A percentile compares a stretch with the other conserved stretches of the same genome.
These are phyloP conservation scores for Diplodus puntazzo DNA, from an alignment of 2,797 vertebrate genomes.

Conservation along the genomic window DNA sequence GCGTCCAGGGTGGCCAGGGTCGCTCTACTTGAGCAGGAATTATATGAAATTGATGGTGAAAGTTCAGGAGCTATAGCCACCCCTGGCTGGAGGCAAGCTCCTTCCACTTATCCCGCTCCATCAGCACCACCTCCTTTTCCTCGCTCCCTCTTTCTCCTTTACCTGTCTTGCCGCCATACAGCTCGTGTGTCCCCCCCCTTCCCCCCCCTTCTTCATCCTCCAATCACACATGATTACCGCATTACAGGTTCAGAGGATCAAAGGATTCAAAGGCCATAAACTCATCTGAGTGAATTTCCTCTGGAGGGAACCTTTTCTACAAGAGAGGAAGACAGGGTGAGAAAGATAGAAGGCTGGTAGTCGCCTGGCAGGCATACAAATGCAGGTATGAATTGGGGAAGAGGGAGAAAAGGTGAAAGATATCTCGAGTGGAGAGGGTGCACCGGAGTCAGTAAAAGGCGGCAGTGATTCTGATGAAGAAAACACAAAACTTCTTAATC, in stretches of 20 bases:
- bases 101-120: slow-evolving; percentile 67
- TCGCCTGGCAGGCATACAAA: slow-evolving; percentile 41
- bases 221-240: slow-evolving; percentile 81
- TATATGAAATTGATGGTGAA: slow-evolving; percentile 73
- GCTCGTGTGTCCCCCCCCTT: slow-evolving; percentile 34
- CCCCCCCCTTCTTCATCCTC: slow-evolving; percentile 59
- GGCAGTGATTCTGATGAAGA: slow-evolving; percentile 25
- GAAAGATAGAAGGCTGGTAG: slow-evolving; percentile 35
- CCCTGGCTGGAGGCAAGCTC: slow-evolving; percentile 51
- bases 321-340: slow-evolving; percentile 24
- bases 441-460: slow-evolving; percentile 31
- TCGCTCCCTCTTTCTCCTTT: slow-evolving; percentile 29
- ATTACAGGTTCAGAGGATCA: slow-evolving; percentile 78
- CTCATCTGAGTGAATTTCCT: slow-evolving; percentile 76
- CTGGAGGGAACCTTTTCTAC: slow-evolving; percentile 49
- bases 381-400: slow-evolving; percentile 20
- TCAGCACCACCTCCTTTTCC: slow-evolving; percentile 47
- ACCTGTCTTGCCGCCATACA: slow-evolving; percentile 57
- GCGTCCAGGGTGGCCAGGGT: slow-evolving; percentile 47
- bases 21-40: slow-evolving; percentile 69
- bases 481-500: slow-evolving; percentile 48
- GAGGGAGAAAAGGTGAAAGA: slow-evolving; percentile 27
- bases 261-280: slow-evolving; percentile 76
- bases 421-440: slow-evolving; percentile 42
- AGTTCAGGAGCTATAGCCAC: slow-evolving; percentile 55